Evolutionary conservation across 2,888 invertebrate species (phyloP).

Genomic region (Drosophila austrosaltans): DNA sequence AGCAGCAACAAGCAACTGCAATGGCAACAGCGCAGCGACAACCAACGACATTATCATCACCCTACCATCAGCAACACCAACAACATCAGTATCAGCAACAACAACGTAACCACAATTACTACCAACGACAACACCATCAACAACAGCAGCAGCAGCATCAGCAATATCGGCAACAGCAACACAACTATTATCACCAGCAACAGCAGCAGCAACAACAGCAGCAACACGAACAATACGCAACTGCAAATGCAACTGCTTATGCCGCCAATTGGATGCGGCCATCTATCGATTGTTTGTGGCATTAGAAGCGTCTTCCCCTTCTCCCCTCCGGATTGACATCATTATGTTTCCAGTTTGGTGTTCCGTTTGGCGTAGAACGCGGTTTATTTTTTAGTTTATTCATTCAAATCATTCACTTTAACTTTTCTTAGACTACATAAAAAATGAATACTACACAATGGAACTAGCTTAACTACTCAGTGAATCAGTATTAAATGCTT

Average conservation of each 20-base stretch:
- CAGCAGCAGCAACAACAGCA: conserved; percentile 46
- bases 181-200: conserved; percentile 23
- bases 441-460: no score
- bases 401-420: not conserved
- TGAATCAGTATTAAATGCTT: no score
- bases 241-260: conserved; percentile 36
- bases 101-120: conserved; percentile 6
- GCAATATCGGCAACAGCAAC: conserved; percentile 35
- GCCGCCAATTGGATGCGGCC: conserved; percentile 49
- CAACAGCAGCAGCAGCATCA: conserved; percentile 18
- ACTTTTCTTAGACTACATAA: no score
- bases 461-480: no score
- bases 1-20: conserved; percentile 25
- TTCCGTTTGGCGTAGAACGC: conserved; percentile 58
- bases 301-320: conserved; percentile 20
- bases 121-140: conserved; percentile 44
- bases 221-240: conserved; percentile 37
- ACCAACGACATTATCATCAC: conserved; percentile 41
- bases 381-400: conserved; percentile 27
- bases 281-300: conserved; percentile 47
- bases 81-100: conserved; percentile 23
- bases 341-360: conserved; percentile 23
- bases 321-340: conserved; percentile 7
- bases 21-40: conserved; percentile 33
- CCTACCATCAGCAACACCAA: conserved; percentile 45